Evolutionary conservation across 2,797 vertebrate genomes (phyloP).

Genomic region (Eulemur albifrons): DNA sequence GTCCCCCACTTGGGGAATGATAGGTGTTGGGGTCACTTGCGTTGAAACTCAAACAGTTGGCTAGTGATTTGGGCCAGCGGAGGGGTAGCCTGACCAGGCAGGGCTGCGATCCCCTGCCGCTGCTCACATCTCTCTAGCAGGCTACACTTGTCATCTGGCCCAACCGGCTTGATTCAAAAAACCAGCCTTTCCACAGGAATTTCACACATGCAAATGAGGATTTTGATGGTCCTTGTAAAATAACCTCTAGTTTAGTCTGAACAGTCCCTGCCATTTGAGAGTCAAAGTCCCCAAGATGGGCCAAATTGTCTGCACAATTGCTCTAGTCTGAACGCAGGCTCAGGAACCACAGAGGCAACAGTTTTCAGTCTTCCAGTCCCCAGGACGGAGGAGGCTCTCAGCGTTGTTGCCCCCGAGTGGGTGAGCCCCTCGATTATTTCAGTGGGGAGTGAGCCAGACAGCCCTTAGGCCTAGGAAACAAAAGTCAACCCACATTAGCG

Average conservation of each 20-base stretch:
- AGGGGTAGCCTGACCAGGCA: background rate
- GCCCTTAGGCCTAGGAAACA: background rate
- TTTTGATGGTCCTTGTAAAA: constrained; percentile 74
- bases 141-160: constrained; percentile 35
- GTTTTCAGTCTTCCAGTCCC: background rate
- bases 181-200: constrained; percentile 72
- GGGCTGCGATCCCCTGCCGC: background rate
- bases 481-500: background rate
- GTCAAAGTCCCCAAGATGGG: constrained; percentile 45
- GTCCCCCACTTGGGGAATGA: background rate
- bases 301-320: constrained; percentile 57
- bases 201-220: constrained; percentile 78
- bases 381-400: background rate
- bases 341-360: background rate
- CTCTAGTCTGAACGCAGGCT: constrained; percentile 23
- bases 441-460: background rate
- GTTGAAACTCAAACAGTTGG: constrained; percentile 18
- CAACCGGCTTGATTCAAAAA: constrained; percentile 52
- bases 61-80: background rate
- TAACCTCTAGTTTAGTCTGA: constrained; percentile 75
- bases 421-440: background rate
- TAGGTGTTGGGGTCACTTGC: background rate
- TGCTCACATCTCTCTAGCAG: background rate
- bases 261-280: constrained; percentile 29
- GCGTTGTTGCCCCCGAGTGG: background rate